Conservation (phyloP, 1,140 invertebrate species). For the Calosoma granatense region DNA sequence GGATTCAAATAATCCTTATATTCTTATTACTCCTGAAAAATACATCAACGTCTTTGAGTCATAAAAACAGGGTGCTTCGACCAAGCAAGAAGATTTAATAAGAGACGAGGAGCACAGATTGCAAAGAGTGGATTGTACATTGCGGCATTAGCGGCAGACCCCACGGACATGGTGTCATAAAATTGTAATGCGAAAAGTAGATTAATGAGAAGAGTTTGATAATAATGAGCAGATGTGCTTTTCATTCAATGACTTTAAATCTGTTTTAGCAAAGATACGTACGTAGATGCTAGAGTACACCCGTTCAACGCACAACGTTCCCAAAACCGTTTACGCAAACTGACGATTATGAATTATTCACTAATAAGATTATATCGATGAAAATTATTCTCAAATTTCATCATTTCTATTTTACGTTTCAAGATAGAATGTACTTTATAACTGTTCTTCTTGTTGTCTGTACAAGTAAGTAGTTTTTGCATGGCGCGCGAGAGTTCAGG, state of each 20-base stretch:
- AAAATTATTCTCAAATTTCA: too few relatives aligned
- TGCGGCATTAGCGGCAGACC: background rate
- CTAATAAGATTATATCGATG: too few relatives aligned
- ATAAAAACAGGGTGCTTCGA: constrained; percentile 6
- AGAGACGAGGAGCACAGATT: background rate
- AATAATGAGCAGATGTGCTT: constrained; percentile 6
- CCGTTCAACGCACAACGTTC: too few relatives aligned
- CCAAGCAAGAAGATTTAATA: constrained; percentile 2
- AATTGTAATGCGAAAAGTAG: constrained; percentile 6
- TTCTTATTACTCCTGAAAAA: background rate
- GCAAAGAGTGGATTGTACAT: background rate
- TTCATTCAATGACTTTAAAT: constrained; percentile 3
- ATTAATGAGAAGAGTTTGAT: constrained; percentile 9
- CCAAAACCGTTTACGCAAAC: too few relatives aligned
- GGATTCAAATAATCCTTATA: constrained; percentile 4
- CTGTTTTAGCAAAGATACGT: background rate
- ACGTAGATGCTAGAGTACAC: too few relatives aligned
- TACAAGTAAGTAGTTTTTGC: too few relatives aligned
- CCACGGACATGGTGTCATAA: background rate
- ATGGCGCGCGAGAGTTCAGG: too few relatives aligned
- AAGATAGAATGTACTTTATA: too few relatives aligned
- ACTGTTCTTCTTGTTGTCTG: too few relatives aligned
- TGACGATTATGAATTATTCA: too few relatives aligned
- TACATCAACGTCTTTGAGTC: constrained; percentile 3
- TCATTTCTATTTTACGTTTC: too few relatives aligned